Percentiles rank a stretch among this genome's conserved stretches.
Evolutionary conservation across 2,888 invertebrate genomes (phyloP).

Genomic region (Trilocha varians): DNA sequence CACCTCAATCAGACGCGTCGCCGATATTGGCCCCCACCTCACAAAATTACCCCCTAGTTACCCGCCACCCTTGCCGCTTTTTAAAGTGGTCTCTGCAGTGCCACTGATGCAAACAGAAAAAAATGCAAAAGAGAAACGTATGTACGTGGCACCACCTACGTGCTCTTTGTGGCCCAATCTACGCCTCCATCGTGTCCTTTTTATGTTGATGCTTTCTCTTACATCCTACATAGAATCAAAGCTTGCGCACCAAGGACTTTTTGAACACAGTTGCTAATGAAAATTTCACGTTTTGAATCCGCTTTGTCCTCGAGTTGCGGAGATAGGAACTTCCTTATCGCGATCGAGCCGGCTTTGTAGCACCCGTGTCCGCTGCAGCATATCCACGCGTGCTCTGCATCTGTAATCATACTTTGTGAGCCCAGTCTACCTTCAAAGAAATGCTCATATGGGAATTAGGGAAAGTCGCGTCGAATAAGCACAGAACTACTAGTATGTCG

Average conservation of each 20-base stretch:
- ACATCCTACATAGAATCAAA: conserved; percentile 69
- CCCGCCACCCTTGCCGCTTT: conserved; percentile 63
- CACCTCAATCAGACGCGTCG: conserved; percentile 70
- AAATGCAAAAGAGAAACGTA: conserved; percentile 63
- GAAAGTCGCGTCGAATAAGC: conserved; percentile 52
- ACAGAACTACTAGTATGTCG: conserved; percentile 48
- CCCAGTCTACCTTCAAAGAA: conserved; percentile 38
- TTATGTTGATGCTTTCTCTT: conserved; percentile 61
- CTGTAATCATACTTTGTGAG: conserved; percentile 42
- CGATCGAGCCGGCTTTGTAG: conserved; percentile 52
- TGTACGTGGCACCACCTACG: conserved; percentile 64
- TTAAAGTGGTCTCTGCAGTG: conserved; percentile 72
- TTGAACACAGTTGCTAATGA: conserved; percentile 64
- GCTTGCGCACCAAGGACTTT: conserved; percentile 57
- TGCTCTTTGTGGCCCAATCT: conserved; percentile 73
- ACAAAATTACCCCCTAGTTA: conserved; percentile 72
- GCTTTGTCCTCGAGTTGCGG: conserved; percentile 49
- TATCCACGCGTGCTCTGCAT: conserved; percentile 55
- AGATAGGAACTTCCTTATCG: conserved; percentile 61
- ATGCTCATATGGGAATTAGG: conserved; percentile 34
- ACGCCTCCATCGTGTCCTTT: conserved; percentile 64
- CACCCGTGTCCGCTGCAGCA: conserved; percentile 43
- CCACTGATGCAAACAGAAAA: conserved; percentile 69
- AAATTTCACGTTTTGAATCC: conserved; percentile 65
- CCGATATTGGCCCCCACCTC: conserved; percentile 69